Base-by-base conservation (phyloP, 1,140 invertebrate genomes). In the Prorops nasuta region DNA sequence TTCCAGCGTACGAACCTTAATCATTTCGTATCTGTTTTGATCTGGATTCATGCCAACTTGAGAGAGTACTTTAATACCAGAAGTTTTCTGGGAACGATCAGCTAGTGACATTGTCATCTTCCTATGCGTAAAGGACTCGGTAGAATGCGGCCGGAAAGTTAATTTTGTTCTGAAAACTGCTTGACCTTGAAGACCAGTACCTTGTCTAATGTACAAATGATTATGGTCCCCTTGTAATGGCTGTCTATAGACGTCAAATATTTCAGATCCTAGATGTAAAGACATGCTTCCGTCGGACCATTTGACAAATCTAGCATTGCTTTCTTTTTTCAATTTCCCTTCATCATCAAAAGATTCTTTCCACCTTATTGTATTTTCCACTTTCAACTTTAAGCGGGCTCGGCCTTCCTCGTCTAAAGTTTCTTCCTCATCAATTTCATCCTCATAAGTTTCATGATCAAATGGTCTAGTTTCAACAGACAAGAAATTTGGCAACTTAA, bases 251-350 rank as follows among this genome's bases (percentile, higher is more conserved):
- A 98, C 91, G 71, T 99, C 96, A 72, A 99, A 99, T 55, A 98
- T 94, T 82, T 99, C 97, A 35, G 88, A 88, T 18, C 97, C 96
- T 32, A 99, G 83, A 77, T 98, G 93, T 15, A 99, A 76, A n/a
- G 95, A 97, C 86, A 98, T 91, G 56, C 92, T 96, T 8, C 96
- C 96, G 77, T 99, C 97, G 0, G 95, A 98, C 97, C 97, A 99
- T 52, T 88, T 85, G 7, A 99, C 91, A 60, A 98, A 86, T 46
- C 95, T 84, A 0, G 96, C 91, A 79, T 99, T 99, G 38, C 94
- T 98, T 78, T 99, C 93, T 63, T 89, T 89, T 0, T 88, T 78
- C 4, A 87, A 81, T 63, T 92, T 88, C 6, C 91, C 92, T 38
- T 94, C 87, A 20, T 92, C 88, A 63, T 92, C 87, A 67, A 92